phyloP scores from a whole-genome alignment of 2,797 vertebrate species.

The Benthosema pterotum region DNA sequence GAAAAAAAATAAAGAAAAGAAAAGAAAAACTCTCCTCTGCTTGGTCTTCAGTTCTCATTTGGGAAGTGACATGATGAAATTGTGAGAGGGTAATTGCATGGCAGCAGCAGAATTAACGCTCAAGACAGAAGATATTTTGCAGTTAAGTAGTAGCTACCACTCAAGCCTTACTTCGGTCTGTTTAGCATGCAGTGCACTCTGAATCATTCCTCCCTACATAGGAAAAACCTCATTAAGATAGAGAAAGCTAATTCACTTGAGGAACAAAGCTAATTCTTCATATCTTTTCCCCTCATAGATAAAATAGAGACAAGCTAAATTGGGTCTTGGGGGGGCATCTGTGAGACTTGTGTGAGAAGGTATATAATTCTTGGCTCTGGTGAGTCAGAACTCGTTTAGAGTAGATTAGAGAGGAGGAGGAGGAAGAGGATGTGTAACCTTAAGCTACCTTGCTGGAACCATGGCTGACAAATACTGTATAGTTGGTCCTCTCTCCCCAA shows the following conservation, averaged over 20 bases:
- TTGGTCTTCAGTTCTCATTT: conserved; percentile 60
- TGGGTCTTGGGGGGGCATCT: conserved; percentile 48
- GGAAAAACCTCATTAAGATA: conserved; percentile 77
- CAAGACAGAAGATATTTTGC: conserved; percentile 52
- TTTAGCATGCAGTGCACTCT: conserved; percentile 69
- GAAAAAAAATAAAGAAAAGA: conserved; percentile 27
- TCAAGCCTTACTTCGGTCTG: conserved; percentile 61
- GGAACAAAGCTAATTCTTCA: conserved; percentile 67
- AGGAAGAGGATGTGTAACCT: conserved; percentile 39
- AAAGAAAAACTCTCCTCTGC: conserved; percentile 39
- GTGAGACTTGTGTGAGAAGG: conserved; percentile 49
- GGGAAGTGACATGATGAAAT: conserved; percentile 66
- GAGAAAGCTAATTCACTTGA: conserved; percentile 73
- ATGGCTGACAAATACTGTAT: conserved; percentile 19
- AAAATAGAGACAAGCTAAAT: conserved; percentile 61
- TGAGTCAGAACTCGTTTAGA: conserved; percentile 39
- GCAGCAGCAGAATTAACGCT: conserved; percentile 52
- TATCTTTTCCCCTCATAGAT: conserved; percentile 53
- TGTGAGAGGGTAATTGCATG: conserved; percentile 63
- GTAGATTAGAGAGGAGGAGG: conserved; percentile 44
- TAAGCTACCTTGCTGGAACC: conserved; percentile 43
- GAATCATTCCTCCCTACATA: conserved; percentile 66
- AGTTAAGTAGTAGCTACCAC: conserved; percentile 62
- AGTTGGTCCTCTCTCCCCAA: conserved; percentile 13
- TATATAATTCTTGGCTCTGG: conserved; percentile 44